Evolutionary conservation across 1,140 invertebrate species (phyloP).

Genomic region (Cydia amplana): DNA sequence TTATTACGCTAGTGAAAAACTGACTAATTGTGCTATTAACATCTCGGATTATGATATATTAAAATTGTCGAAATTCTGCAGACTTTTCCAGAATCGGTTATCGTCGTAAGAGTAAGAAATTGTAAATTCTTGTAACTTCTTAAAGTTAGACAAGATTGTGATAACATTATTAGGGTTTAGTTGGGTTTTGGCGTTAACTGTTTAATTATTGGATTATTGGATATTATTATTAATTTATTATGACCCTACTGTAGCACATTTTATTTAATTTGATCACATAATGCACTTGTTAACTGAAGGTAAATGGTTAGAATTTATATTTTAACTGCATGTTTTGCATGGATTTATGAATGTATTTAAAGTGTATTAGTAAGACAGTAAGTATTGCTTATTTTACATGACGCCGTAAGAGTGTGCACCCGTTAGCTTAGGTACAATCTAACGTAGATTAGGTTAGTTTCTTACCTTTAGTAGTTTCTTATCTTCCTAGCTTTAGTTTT

Average conservation of each 20-base stretch:
- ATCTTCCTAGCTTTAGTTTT: no score
- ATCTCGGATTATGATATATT: background rate
- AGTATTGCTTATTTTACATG: background rate
- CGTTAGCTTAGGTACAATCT: no score
- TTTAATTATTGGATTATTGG: constrained; percentile 28
- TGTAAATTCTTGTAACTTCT: background rate
- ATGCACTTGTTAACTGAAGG: background rate
- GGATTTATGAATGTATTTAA: background rate
- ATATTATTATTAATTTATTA: constrained; percentile 30
- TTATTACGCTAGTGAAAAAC: background rate
- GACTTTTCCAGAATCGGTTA: background rate
- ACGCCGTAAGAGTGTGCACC: no score
- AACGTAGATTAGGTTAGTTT: no score
- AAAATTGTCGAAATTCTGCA: background rate
- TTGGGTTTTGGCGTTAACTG: constrained; percentile 1
- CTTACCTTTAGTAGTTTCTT: no score
- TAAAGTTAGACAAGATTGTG: background rate
- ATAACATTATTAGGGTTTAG: background rate
- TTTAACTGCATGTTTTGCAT: constrained; percentile 31
- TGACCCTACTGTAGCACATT: constrained; percentile 44
- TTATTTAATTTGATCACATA: constrained; percentile 14
- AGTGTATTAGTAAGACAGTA: background rate
- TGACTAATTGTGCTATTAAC: background rate
- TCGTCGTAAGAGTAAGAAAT: background rate
- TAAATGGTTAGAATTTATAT: background rate